These are phyloP conservation scores for Vanessa atalanta DNA, from an alignment of 1,140 invertebrate species.

Conservation along the genomic window DNA sequence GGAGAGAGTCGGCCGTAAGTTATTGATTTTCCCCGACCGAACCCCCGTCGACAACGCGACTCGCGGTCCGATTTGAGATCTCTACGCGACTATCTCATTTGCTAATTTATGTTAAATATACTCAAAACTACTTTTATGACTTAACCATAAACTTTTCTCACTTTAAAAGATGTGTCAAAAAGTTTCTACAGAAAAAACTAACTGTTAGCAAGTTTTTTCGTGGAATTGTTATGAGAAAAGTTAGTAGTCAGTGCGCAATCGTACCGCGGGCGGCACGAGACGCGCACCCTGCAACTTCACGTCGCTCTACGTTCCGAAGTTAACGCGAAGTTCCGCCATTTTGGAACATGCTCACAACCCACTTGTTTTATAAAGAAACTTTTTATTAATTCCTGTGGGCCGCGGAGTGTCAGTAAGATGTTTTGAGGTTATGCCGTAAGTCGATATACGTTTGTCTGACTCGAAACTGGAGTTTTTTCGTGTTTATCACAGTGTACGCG, in stretches of 20 bases:
- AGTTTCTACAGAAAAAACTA: constrained; percentile 55
- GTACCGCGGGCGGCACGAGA: constrained; percentile 56
- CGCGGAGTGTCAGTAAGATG: constrained; percentile 81
- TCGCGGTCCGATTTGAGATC: constrained; percentile 65
- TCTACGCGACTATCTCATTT: constrained; percentile 56
- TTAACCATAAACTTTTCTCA: constrained; percentile 43
- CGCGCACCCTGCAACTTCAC: constrained; percentile 79
- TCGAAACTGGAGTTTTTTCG: constrained; percentile 53
- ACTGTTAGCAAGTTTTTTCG: constrained; percentile 66
- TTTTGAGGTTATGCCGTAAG: constrained; percentile 78
- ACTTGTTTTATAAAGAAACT: constrained; percentile 83
- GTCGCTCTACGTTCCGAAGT: constrained; percentile 80
- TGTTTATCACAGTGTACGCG: constrained; percentile 45
- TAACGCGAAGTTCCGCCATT: constrained; percentile 82
- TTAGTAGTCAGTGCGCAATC: constrained; percentile 70
- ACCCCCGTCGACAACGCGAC: constrained; percentile 76
- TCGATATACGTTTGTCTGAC: constrained; percentile 69
- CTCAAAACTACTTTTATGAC: constrained; percentile 57
- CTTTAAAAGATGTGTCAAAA: constrained; percentile 52
- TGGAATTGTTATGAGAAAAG: constrained; percentile 71
- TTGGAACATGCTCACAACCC: constrained; percentile 82
- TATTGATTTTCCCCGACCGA: constrained; percentile 81
- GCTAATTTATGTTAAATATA: constrained; percentile 49
- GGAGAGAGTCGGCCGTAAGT: constrained; percentile 80
- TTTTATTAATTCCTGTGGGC: constrained; percentile 82